These are phyloP conservation scores for Progne subis DNA, from an alignment of 2,113 vertebrate species.

Conservation along the genomic window DNA sequence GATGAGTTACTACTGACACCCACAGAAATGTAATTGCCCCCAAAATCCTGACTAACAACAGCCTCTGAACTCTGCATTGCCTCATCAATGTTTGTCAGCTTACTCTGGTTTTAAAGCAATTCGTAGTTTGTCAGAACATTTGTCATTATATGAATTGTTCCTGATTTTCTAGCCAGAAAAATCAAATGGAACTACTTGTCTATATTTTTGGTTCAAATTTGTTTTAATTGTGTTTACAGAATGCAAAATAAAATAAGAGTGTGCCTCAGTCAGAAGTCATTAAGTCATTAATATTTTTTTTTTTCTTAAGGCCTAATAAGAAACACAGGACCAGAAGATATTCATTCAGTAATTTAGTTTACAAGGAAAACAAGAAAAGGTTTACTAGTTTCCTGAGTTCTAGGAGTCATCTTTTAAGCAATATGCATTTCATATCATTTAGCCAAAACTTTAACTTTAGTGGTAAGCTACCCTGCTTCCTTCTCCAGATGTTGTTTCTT, in stretches of 20 bases:
- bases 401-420: not conserved
- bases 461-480: accelerated
- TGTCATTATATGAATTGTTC: not conserved
- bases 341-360: not conserved
- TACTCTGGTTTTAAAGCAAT: not conserved
- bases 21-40: not conserved
- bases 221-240: not conserved
- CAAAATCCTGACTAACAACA: not conserved
- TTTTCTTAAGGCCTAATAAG: not conserved
- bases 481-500: not conserved
- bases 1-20: not conserved
- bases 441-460: not conserved
- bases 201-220: not conserved
- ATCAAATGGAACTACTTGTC: not conserved
- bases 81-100: not conserved
- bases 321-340: not conserved
- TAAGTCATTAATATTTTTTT: not conserved
- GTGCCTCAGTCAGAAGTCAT: not conserved
- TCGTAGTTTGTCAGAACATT: not conserved
- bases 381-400: not conserved
- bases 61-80: not conserved
- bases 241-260: not conserved
- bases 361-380: not conserved
- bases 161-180: not conserved
- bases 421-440: not conserved